These are phyloP conservation scores for Gila orcuttii DNA, from an alignment of 2,113 vertebrate species.

Conservation along the genomic window DNA sequence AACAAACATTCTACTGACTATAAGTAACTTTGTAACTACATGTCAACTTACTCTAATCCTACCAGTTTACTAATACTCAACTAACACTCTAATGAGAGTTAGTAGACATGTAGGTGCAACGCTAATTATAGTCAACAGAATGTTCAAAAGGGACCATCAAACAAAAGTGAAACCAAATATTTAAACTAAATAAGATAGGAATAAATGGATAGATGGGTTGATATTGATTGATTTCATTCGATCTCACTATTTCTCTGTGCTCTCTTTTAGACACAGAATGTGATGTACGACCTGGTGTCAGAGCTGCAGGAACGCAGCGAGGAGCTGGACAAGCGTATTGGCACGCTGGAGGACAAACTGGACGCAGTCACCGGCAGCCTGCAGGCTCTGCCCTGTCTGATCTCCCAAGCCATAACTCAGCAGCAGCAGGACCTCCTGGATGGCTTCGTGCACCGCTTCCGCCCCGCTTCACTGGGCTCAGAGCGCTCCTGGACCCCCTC, in stretches of 20 bases:
- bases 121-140: no score
- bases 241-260: background rate
- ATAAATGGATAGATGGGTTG: background rate
- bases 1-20: no score
- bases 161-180: no score
- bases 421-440: slow-evolving; percentile 85
- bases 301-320: slow-evolving; percentile 93
- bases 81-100: no score
- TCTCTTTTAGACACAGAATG: slow-evolving; percentile 84
- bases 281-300: slow-evolving; percentile 92
- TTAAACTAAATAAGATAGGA: background rate
- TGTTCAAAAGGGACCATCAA: no score
- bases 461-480: slow-evolving; percentile 76
- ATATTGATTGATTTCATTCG: background rate
- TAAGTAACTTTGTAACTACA: no score
- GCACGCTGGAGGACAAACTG: slow-evolving; percentile 87
- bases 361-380: slow-evolving; percentile 87
- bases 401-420: slow-evolving; percentile 87
- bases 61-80: no score
- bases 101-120: no score
- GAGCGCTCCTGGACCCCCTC: slow-evolving; percentile 80
- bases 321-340: slow-evolving; percentile 91
- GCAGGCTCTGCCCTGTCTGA: slow-evolving; percentile 86
- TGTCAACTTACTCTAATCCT: no score
- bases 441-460: slow-evolving; percentile 78